Evolutionary conservation across 1,140 invertebrate genomes (phyloP).

Genomic region (Bombus polaris): DNA sequence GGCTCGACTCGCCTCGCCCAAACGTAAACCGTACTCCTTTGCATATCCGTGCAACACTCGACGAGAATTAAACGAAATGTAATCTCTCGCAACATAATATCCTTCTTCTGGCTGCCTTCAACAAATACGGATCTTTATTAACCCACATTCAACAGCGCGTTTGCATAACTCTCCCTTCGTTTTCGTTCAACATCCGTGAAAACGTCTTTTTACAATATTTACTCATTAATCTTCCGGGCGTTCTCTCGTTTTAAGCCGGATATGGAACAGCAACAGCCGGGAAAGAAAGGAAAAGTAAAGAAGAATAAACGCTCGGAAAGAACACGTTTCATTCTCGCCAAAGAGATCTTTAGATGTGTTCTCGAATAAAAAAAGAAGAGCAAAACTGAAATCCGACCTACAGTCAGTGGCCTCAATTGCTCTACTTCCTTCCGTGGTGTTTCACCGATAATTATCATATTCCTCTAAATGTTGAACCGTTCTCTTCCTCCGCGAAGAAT

Average conservation of each 20-base stretch:
- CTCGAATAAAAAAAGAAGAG: neutral
- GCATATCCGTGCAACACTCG: neutral
- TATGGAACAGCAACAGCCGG: neutral
- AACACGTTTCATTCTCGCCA: neutral
- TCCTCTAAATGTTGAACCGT: neutral
- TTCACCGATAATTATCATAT: neutral
- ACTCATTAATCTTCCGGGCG: neutral
- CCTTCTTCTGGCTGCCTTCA: neutral
- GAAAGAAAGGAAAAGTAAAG: neutral
- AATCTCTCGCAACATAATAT: neutral
- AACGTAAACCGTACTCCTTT: neutral
- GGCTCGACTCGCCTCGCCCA: neutral
- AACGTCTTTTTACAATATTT: constrained; percentile 20
- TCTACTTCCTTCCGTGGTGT: neutral
- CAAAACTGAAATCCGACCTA: neutral
- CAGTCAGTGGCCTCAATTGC: neutral
- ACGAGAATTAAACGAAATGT: neutral
- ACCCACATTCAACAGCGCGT: constrained; percentile 3
- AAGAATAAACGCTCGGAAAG: neutral
- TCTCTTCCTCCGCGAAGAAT: too few relatives aligned
- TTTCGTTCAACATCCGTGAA: neutral
- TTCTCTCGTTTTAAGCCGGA: neutral
- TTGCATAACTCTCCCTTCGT: neutral
- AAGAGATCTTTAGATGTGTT: neutral
- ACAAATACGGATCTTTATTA: constrained; percentile 6